Base-by-base conservation (phyloP, 2,113 vertebrate genomes). In the Eretmodus cyanostictus region DNA sequence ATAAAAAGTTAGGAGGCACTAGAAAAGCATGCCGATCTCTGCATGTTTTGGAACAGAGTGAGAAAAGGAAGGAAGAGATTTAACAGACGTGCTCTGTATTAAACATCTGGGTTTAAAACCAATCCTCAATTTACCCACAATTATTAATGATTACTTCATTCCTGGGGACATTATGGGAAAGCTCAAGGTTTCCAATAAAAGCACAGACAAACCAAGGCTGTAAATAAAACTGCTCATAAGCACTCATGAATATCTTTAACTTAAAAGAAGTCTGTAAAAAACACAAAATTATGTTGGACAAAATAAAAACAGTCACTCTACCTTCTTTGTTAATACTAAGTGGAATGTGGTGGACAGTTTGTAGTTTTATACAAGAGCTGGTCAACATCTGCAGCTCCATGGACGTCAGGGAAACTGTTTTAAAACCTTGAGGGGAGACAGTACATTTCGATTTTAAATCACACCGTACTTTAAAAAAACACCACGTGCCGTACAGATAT, bases 351-450 rank as follows among this genome's bases (percentile, higher is more conserved):
- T 99, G 99, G 57, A 99, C 98, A 0, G 98, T 99, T 95, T 99
- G 99, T 31, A 99, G 97, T 89, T 99, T 99, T 93, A 99, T 96
- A 38, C 99, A 99, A 1, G 98, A 99, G 91, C 97, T 99, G 85
- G 98, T 99, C 95, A 99, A 95, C 98, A 99, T 99, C 86, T 99
- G 99, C 87, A 99, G 97, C 94, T 99, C 99, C 97, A 99, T 96
- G 0, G 99, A 99, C 0, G 98, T 98, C 91, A 99, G 94, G 0
- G 98, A 97, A 89, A 98, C 97, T 53, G 97, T 98, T 95, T 98
- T 99, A 85, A 98, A 97, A 95, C 98, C 99, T 99, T 87, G 1
- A 84, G 12, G 19, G 17, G 53, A 57, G 11, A 87, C 10, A 79
- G 16, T 19, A 66, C 1, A 51, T 45, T 19, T 3, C 19, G 0